Evolutionary conservation across 2,797 vertebrate genomes (phyloP).

Genomic region (Enteromius radiatus): DNA sequence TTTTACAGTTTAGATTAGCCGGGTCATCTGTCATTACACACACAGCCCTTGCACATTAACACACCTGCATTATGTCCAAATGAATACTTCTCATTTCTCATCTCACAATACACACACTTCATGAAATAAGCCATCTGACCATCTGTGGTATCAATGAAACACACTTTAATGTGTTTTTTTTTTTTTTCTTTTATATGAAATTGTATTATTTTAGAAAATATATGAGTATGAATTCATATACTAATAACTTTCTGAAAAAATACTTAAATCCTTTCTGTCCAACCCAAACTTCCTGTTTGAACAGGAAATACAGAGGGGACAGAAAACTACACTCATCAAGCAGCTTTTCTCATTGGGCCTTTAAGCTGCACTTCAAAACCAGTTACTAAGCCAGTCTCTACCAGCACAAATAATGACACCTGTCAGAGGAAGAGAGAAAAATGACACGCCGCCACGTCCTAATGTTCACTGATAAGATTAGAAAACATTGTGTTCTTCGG

Average conservation of each 20-base stretch:
- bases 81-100: constrained; percentile 7
- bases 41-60: constrained; percentile 46
- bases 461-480: constrained; percentile 59
- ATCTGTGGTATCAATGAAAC: constrained; percentile 6
- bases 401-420: constrained; percentile 52
- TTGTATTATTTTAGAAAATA: not conserved
- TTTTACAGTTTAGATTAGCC: constrained; percentile 34
- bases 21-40: constrained; percentile 42
- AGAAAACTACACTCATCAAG: not conserved
- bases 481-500: constrained; percentile 52
- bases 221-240: not conserved
- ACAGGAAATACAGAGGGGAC: not conserved
- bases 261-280: not conserved
- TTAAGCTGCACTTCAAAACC: not conserved
- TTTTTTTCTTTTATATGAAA: not conserved
- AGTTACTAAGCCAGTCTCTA: constrained; percentile 14
- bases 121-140: not conserved
- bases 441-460: constrained; percentile 42
- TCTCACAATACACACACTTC: not conserved
- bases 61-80: constrained; percentile 51
- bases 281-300: not conserved
- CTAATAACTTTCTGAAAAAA: not conserved
- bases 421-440: constrained; percentile 58
- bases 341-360: not conserved
- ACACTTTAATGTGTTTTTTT: not conserved